Base-by-base conservation (phyloP, 2,888 invertebrate genomes). In the Drosophila quinaria region DNA sequence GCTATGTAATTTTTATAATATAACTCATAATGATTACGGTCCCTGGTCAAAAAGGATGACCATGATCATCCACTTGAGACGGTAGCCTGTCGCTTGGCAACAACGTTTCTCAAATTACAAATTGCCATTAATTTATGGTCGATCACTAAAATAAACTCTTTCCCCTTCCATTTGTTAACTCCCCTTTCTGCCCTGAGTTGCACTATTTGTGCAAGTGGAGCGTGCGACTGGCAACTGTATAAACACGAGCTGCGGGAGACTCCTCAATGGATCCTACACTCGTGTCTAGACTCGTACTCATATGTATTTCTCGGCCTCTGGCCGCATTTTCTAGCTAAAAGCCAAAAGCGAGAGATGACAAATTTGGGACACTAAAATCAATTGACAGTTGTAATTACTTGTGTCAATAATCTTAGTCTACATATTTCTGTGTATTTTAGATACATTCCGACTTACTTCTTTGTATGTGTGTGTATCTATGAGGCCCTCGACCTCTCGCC, bases 381-480 rank as follows among this genome's bases (percentile, higher is more conserved):
- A 89, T 81, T 84, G 86, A 89, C 86, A 87, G 77, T 69, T 71
- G 87, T 77, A 89, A 89, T 86, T 89, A 86, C 87, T 89, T 84
- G 68, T 70, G 77, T 81, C 68, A 85, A 85, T 71, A 85, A 41
- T 33, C 50, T 50, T 29, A 54, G 56, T 52, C 10, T 15, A 17
- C 25, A 41, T 31, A 17, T 33, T 1, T 41, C 4, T 41, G 31
- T 33, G 3, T 4, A 22, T 22, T 4, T 4, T 11, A 37, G n/a
- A 37, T 46, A 33, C 15, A 31, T 19, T 13, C 3, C 1, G 35
- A 35, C 13, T 13, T 49, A 17, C 19, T 8, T 50, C 9, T 29
- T 15, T n/a, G 9, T n/a, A n/a, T 8, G 41, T 33, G 19, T 60
- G 31, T 22, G 15, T 13, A 37, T 44, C 46, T 63, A 35, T 44